Conservation (phyloP, 2,888 invertebrate species). For the Neoascia interrupta region DNA sequence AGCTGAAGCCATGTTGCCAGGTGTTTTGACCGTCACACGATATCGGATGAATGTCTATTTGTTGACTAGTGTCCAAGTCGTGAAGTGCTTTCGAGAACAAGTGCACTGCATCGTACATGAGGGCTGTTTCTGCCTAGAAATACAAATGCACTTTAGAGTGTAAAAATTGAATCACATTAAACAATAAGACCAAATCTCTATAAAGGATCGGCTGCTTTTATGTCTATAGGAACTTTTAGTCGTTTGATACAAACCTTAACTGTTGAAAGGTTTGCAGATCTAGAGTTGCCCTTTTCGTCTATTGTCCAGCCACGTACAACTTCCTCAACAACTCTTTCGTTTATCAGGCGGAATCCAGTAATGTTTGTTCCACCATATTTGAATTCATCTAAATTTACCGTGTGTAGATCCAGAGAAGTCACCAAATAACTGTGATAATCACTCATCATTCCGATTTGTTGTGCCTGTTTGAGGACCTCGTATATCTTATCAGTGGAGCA, state of each 20-base stretch:
- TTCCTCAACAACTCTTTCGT: conserved; percentile 90
- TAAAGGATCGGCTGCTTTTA: neutral
- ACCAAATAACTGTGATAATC: conserved; percentile 96
- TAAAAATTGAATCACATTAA: no score
- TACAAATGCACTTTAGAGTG: no score
- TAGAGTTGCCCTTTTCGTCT: conserved; percentile 85
- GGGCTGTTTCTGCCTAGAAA: conserved; percentile 92
- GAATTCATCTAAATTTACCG: conserved; percentile 95
- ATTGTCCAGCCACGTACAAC: conserved; percentile 90
- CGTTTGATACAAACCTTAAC: conserved; percentile 78
- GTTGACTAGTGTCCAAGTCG: conserved; percentile 93
- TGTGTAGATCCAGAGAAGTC: conserved; percentile 94
- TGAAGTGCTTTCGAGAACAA: conserved; percentile 95
- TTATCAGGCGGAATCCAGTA: conserved; percentile 93
- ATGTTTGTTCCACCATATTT: conserved; percentile 97
- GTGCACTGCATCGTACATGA: conserved; percentile 98
- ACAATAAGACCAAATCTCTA: neutral
- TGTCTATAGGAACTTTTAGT: no score
- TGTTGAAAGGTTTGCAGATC: conserved; percentile 78
- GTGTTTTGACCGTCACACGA: conserved; percentile 93
- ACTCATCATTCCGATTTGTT: conserved; percentile 98
- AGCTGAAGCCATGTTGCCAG: conserved; percentile 96
- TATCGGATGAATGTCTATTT: conserved; percentile 92
- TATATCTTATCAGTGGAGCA: conserved; percentile 92
- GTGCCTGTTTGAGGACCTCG: conserved; percentile 93